Base-by-base conservation (phyloP, 2,888 invertebrate species). In the Drosophila atroscutellata region DNA sequence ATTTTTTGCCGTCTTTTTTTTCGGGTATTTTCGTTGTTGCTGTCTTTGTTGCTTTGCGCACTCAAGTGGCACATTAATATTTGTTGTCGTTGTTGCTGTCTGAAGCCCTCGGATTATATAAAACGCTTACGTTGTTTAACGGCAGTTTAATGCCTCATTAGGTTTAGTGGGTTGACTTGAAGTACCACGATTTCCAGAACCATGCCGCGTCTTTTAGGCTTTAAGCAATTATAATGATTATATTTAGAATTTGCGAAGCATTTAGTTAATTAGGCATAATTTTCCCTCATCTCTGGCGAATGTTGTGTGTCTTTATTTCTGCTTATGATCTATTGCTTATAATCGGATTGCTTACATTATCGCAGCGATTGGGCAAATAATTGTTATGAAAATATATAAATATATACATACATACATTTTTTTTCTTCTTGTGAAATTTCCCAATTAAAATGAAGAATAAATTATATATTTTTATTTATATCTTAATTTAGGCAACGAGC, bases 91-190 rank as follows among this genome's bases (percentile, higher is more conserved):
- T 69, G 65, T 47, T 77, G 72, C 69, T 74, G 60, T 54, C 60
- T 52, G 24, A 75, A 62, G 57, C 60, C 60, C 60, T 71, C 57
- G 75, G 80, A 72, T 82, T 77, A 81, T 73, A 75, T 72, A 63
- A 80, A 80, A 70, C 72, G 80, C 66, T 84, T 70, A 67, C 60
- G 77, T 74, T 80, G 69, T 77, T 82, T 66, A 84, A 80, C 70
- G 63, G 61, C 77, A 80, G 68, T 74, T 81, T 75, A 74, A 75
- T 84, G 76, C 66, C 66, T 80, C 82, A 86, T 84, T 86, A 81
- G 57, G 61, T 62, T 75, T 69, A 72, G 73, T 75, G 66, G 60
- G 36, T 54, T 59, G 63, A 66, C 56, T 65, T 37, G 18, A 65
- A 70, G 51, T 64, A 62, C 34, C 50, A 24, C n/a, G n/a, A 20